Evolutionary conservation across 2,888 invertebrate species (phyloP).

Genomic region (Idaea dimidiata): DNA sequence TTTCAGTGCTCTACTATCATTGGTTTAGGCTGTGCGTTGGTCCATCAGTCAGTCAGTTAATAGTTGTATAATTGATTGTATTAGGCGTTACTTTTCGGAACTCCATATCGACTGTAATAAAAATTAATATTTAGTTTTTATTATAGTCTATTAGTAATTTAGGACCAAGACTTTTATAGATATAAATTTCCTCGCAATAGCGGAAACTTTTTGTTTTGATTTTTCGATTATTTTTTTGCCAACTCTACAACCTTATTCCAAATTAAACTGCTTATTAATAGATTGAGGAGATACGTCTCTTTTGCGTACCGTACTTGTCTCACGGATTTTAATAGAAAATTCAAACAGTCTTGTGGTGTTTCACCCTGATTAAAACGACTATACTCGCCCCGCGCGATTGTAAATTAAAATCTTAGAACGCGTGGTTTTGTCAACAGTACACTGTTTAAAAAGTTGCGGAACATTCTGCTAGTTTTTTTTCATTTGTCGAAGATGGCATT

Average conservation of each 20-base stretch:
- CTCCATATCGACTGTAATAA: no score
- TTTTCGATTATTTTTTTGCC: conserved; percentile 27
- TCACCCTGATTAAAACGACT: conserved; percentile 69
- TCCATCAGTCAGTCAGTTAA: no score
- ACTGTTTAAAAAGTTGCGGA: conserved; percentile 15
- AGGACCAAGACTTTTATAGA: no score
- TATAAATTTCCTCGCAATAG: no score
- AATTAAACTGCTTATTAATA: conserved; percentile 78
- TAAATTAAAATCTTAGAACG: conserved; percentile 71
- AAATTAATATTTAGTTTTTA: no score
- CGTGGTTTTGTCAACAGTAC: conserved; percentile 42
- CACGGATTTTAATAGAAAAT: conserved; percentile 74
- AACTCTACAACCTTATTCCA: conserved; percentile 42
- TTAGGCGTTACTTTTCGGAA: no score
- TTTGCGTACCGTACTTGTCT: conserved; percentile 63
- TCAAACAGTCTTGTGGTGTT: conserved; percentile 62
- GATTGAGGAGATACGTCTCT: conserved; percentile 71
- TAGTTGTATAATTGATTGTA: no score
- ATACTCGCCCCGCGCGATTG: conserved; percentile 44
- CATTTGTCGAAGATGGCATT: no score
- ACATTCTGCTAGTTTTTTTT: conserved; percentile 4
- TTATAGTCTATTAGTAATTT: no score
- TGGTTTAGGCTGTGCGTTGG: no score
- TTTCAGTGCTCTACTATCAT: no score
- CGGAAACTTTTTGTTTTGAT: not conserved